Evolutionary conservation across 1,140 invertebrate species (phyloP).

Genomic region (Periplaneta americana): DNA sequence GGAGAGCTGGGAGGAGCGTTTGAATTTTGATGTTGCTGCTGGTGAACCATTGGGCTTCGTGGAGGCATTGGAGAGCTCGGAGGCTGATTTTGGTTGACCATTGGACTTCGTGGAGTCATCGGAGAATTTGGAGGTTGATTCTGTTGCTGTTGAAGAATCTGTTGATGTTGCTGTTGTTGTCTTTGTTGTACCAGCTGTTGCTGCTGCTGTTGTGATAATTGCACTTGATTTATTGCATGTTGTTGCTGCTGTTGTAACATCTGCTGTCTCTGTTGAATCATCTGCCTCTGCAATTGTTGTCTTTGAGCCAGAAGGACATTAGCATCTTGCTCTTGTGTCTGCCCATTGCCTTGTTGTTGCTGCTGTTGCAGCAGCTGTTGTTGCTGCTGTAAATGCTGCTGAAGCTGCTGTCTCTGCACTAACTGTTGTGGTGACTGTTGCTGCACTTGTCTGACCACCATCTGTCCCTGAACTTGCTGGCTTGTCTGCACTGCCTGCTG

Average conservation of each 20-base stretch:
- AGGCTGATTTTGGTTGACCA: slow-evolving; percentile 35
- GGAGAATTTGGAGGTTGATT: slow-evolving; percentile 56
- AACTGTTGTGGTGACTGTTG: slow-evolving; percentile 31
- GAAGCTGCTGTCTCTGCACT: slow-evolving; percentile 37
- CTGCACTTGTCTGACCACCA: slow-evolving; percentile 14
- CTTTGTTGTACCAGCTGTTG: slow-evolving; percentile 21
- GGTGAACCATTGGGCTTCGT: slow-evolving; percentile 44
- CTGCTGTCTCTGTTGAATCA: slow-evolving; percentile 15
- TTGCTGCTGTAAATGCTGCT: slow-evolving; percentile 32
- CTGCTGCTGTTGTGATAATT: slow-evolving; percentile 30
- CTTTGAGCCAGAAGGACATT: neutral
- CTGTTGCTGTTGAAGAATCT: slow-evolving; percentile 22
- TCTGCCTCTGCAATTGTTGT: neutral
- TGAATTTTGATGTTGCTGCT: slow-evolving; percentile 5
- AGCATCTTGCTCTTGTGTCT: slow-evolving; percentile 11
- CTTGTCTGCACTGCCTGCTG: neutral
- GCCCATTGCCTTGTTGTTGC: neutral
- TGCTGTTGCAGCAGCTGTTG: slow-evolving; percentile 11
- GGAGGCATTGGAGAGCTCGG: slow-evolving; percentile 16
- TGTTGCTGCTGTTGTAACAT: slow-evolving; percentile 30
- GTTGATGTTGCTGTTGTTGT: slow-evolving; percentile 37
- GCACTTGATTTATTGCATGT: slow-evolving; percentile 34
- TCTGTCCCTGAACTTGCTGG: neutral
- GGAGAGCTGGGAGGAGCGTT: slow-evolving; percentile 4
- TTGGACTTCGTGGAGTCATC: slow-evolving; percentile 52